Evolutionary conservation across 2,797 vertebrate species (phyloP).

Genomic region (Leptatherina wallacei): DNA sequence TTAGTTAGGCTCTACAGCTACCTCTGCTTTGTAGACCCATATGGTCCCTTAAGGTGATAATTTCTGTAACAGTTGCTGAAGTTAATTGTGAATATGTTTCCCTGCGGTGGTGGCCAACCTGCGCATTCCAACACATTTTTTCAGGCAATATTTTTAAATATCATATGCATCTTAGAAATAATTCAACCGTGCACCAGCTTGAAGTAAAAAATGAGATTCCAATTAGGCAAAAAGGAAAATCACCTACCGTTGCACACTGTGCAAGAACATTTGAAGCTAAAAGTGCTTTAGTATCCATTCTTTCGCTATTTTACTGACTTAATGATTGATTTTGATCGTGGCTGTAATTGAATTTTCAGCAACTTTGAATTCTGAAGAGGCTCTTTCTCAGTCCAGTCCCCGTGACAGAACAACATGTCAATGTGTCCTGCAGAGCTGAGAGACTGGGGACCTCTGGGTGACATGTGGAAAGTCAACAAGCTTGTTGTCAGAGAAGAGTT

Average conservation of each 20-base stretch:
- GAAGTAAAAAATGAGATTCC: background rate
- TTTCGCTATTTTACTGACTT: background rate
- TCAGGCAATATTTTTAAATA: constrained; percentile 27
- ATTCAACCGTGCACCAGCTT: background rate
- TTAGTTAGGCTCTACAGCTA: constrained; percentile 41
- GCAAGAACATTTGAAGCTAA: background rate
- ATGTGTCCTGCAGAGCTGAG: constrained; percentile 29
- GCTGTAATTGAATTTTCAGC: constrained; percentile 27
- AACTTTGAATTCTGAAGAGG: constrained; percentile 49
- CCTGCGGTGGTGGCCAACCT: constrained; percentile 27
- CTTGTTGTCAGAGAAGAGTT: constrained; percentile 44
- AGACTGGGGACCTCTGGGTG: constrained; percentile 44
- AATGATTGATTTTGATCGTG: constrained; percentile 5
- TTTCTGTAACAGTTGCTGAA: constrained; percentile 66
- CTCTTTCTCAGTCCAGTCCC: constrained; percentile 11
- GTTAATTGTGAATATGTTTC: constrained; percentile 66
- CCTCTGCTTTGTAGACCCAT: constrained; percentile 32
- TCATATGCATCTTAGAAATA: background rate
- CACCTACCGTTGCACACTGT: background rate
- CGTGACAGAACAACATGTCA: constrained; percentile 37
- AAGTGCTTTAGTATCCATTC: background rate
- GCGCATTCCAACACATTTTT: constrained; percentile 8
- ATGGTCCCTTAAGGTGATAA: constrained; percentile 51
- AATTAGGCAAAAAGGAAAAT: background rate
- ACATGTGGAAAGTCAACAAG: constrained; percentile 58